phyloP scores from a whole-genome alignment of 1,140 invertebrate genomes.

The Whitmania pigra region DNA sequence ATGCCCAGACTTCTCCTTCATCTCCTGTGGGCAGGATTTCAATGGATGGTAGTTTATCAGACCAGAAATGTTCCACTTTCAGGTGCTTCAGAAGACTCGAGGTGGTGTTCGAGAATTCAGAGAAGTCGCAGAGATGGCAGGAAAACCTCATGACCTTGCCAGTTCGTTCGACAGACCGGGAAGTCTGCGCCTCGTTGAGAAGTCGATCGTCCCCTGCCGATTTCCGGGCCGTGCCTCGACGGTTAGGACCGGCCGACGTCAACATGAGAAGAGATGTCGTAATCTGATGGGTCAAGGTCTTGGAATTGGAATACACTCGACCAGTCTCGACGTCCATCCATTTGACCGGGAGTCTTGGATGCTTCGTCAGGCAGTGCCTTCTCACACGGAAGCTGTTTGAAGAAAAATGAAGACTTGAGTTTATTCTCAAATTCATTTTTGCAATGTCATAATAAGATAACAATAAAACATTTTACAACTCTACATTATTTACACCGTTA shows the following conservation, averaged over 20 bases:
- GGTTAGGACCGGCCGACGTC: background rate
- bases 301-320: background rate
- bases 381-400: slow-evolving; percentile 12
- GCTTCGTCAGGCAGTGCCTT: slow-evolving; percentile 15
- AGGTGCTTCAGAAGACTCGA: background rate
- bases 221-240: slow-evolving; percentile 2
- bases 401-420: too few relatives aligned
- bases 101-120: background rate
- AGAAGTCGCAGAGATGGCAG: slow-evolving; percentile 13
- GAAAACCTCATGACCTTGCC: background rate
- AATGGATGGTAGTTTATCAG: background rate
- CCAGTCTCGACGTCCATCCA: slow-evolving; percentile 18
- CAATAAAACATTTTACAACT: too few relatives aligned
- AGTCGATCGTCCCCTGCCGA: background rate
- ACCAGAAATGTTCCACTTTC: background rate
- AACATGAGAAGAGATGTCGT: background rate
- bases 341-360: slow-evolving; percentile 17
- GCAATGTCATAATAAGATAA: too few relatives aligned
- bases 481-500: too few relatives aligned
- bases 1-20: slow-evolving; percentile 8
- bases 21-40: slow-evolving; percentile 9
- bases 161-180: background rate
- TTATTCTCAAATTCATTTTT: too few relatives aligned
- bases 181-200: background rate
- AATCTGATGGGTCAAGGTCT: background rate